Evolutionary conservation across 2,797 vertebrate genomes (phyloP).

Genomic region (Stomatorhinus walkeri): DNA sequence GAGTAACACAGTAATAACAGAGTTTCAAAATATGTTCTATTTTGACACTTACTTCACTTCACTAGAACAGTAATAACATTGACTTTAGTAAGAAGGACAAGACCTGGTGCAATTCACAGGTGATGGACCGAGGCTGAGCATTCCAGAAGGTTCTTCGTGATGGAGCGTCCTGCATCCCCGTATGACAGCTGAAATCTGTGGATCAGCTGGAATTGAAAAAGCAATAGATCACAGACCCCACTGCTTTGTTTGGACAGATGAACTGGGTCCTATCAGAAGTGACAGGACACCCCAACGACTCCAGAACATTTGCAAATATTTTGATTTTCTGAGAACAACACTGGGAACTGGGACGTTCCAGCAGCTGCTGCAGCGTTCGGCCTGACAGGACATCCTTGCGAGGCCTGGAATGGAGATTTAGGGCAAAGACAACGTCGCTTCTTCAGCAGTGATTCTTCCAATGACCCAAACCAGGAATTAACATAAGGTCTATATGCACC

Average conservation of each 20-base stretch:
- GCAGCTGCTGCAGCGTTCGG: background rate
- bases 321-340: background rate
- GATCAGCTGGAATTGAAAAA: background rate
- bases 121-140: background rate
- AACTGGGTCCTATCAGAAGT: background rate
- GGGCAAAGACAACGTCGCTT: background rate
- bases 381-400: background rate
- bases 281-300: background rate
- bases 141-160: background rate
- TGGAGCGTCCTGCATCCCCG: background rate
- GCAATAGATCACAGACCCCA: background rate
- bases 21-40: background rate
- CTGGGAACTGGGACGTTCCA: background rate
- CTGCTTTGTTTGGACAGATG: conserved; percentile 2
- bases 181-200: background rate
- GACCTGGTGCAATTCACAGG: background rate
- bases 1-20: background rate
- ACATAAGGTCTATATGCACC: background rate
- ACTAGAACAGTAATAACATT: background rate
- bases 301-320: background rate
- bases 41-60: background rate
- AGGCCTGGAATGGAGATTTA: background rate
- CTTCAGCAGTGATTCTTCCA: background rate
- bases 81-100: background rate
- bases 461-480: background rate